phyloP scores from a whole-genome alignment of 2,888 invertebrate species.

The Strigamia maritima region DNA sequence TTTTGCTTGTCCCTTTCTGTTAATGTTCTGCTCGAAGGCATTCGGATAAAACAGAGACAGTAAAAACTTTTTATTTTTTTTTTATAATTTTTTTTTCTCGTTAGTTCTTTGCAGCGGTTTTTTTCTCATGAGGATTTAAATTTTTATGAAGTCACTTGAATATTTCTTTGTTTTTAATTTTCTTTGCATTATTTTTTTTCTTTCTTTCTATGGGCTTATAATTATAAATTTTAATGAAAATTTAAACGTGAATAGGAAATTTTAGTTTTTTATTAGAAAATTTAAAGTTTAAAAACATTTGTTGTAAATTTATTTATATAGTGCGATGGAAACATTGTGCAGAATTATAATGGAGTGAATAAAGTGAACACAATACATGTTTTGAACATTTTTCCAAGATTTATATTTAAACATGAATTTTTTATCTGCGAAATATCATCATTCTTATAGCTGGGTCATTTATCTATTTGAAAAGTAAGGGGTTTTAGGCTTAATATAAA shows the following conservation, averaged over 20 bases:
- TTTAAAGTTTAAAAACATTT: neutral
- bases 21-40: constrained; percentile 31
- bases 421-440: neutral
- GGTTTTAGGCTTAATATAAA: constrained; percentile 29
- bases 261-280: neutral
- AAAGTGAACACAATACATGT: neutral
- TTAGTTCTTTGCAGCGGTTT: neutral
- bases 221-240: constrained; percentile 22
- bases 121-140: constrained; percentile 14
- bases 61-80: constrained; percentile 24
- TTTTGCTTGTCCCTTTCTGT: constrained; percentile 8
- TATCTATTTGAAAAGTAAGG: constrained; percentile 5
- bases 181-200: neutral
- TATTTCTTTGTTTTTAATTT: constrained; percentile 18
- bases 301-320: no score
- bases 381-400: neutral
- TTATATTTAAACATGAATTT: neutral
- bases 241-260: neutral
- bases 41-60: constrained; percentile 27
- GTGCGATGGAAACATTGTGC: neutral
- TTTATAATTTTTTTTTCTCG: neutral
- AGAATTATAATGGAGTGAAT: neutral
- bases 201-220: neutral
- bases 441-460: neutral
- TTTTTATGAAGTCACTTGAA: constrained; percentile 11